Conservation (phyloP, 2,888 invertebrate species). For the Lobophora halterata region DNA sequence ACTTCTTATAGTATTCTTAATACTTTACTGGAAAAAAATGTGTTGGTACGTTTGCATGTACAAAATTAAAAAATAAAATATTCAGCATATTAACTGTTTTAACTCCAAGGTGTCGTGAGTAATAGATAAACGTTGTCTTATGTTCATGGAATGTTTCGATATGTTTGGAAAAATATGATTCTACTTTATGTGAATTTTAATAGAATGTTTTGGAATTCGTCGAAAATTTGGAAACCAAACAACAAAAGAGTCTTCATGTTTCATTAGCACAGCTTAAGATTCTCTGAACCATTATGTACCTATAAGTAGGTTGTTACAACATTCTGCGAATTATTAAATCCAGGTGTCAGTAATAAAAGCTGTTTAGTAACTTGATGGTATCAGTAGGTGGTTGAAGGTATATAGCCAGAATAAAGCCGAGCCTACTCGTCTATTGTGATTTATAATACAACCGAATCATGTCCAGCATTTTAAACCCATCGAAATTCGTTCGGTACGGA, state of each 20-base stretch:
- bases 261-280: constrained; percentile 3
- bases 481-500: constrained; percentile 16
- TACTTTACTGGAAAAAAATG: no score
- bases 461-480: constrained; percentile 26
- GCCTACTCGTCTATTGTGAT: constrained; percentile 21
- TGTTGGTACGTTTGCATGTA: no score
- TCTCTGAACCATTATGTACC: constrained; percentile 8
- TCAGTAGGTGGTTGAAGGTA: constrained; percentile 10
- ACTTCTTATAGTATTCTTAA: no score
- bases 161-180: no score
- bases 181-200: no score
- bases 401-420: constrained; percentile 13
- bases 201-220: no score
- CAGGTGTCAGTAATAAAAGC: constrained; percentile 8
- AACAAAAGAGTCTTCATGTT: no score
- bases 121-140: no score
- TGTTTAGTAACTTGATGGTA: neutral
- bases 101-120: no score
- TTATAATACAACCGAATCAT: constrained; percentile 29
- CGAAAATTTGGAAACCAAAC: constrained; percentile 4
- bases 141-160: no score
- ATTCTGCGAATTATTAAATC: constrained; percentile 11
- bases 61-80: no score
- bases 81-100: no score
- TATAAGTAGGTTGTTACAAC: constrained; percentile 1